These are phyloP conservation scores for Drosophila aff. DNA, from an alignment of 1,140 invertebrate genomes.

Conservation along the genomic window DNA sequence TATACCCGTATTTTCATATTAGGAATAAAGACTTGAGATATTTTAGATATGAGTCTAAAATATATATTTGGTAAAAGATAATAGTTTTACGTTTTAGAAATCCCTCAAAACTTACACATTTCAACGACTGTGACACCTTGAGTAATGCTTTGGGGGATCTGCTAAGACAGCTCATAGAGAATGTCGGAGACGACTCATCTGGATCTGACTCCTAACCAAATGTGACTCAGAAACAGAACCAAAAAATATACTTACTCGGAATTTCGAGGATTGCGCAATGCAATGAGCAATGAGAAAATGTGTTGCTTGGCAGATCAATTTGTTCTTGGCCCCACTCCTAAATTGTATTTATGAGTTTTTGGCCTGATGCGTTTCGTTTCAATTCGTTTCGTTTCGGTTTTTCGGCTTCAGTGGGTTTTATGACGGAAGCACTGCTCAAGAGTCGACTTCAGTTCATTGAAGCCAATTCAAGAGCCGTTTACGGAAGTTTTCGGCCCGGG, in stretches of 20 bases:
- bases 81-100: neutral
- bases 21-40: no score
- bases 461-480: conserved; percentile 63
- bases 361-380: conserved; percentile 51
- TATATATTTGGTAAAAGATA: neutral
- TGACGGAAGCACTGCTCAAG: conserved; percentile 64
- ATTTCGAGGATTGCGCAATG: conserved; percentile 38
- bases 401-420: conserved; percentile 80
- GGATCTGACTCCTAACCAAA: conserved; percentile 2
- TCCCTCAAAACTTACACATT: neutral
- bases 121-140: conserved; percentile 14
- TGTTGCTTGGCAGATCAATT: conserved; percentile 25
- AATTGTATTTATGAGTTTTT: conserved; percentile 58
- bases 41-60: neutral
- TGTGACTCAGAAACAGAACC: conserved; percentile 19
- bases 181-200: conserved; percentile 12
- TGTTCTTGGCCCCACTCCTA: conserved; percentile 25
- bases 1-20: no score
- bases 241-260: conserved; percentile 24
- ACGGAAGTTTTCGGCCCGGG: conserved; percentile 63
- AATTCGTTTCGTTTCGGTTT: conserved; percentile 67
- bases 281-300: conserved; percentile 43
- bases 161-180: conserved; percentile 32
- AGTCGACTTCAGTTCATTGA: conserved; percentile 63
- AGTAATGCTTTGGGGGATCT: conserved; percentile 25